phyloP scores from a whole-genome alignment of 2,888 invertebrate species.

The Raillietiella orientalis region DNA sequence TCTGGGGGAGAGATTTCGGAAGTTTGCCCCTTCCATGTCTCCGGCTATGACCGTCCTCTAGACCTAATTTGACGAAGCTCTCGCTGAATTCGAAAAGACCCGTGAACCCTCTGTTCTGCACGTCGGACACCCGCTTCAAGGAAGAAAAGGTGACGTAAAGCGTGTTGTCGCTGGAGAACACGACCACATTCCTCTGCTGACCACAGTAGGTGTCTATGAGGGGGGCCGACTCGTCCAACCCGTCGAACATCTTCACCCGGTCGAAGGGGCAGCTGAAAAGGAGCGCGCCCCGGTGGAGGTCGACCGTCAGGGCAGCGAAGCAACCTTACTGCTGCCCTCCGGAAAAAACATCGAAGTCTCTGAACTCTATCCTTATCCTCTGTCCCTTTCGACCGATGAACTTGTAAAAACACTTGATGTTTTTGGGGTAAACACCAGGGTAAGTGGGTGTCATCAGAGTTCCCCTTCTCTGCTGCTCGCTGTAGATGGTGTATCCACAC shows the following conservation, averaged over 20 bases:
- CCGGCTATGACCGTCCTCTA: no score
- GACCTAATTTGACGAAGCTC: slow-evolving; percentile 92
- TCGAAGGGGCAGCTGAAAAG: slow-evolving; percentile 76
- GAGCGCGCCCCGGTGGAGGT: not conserved
- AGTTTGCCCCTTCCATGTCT: no score
- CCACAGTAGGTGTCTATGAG: slow-evolving; percentile 91
- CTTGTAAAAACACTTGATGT: slow-evolving; percentile 66
- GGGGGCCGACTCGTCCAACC: slow-evolving; percentile 51
- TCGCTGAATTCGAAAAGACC: slow-evolving; percentile 96
- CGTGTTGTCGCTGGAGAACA: slow-evolving; percentile 71
- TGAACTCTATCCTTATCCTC: slow-evolving; percentile 72
- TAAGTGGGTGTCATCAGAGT: slow-evolving; percentile 85
- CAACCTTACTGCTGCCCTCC: slow-evolving; percentile 83
- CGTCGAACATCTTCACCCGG: slow-evolving; percentile 87
- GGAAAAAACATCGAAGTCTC: slow-evolving; percentile 93
- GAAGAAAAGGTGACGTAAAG: slow-evolving; percentile 73
- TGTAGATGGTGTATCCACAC: slow-evolving; percentile 27
- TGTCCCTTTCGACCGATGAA: slow-evolving; percentile 67
- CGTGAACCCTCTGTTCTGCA: slow-evolving; percentile 91
- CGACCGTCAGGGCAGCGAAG: slow-evolving; percentile 1
- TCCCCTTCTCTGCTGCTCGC: slow-evolving; percentile 34
- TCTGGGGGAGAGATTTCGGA: slow-evolving; percentile 18
- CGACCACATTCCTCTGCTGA: slow-evolving; percentile 75
- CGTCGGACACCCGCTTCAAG: slow-evolving; percentile 59
- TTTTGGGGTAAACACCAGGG: slow-evolving; percentile 95